Conservation (phyloP, 2,888 invertebrate species). For the Axea sp. region DNA sequence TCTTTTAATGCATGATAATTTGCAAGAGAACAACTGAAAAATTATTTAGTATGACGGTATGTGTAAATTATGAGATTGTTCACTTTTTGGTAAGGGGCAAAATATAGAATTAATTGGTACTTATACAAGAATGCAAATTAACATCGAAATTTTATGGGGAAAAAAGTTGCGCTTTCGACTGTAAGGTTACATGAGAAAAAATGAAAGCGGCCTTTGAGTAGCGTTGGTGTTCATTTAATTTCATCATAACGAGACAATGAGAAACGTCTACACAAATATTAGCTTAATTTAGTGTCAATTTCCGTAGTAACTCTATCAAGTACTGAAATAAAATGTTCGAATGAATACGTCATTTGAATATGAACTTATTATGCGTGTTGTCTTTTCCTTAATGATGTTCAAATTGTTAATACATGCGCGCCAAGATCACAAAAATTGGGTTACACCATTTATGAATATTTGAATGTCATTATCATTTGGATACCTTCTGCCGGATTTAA, state of each 20-base stretch:
- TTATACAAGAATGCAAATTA: conserved; percentile 17
- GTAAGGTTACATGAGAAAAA: conserved; percentile 22
- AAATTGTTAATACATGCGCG: conserved; percentile 17
- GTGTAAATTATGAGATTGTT: too few relatives aligned
- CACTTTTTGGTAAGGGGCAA: too few relatives aligned
- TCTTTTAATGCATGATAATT: too few relatives aligned
- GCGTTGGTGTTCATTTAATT: conserved; percentile 33
- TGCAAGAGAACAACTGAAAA: too few relatives aligned
- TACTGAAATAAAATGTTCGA: conserved; percentile 29
- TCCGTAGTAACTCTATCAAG: conserved; percentile 16
- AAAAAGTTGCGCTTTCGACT: conserved; percentile 21
- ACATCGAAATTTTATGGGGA: conserved; percentile 21
- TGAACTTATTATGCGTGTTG: conserved; percentile 17
- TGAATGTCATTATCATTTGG: conserved; percentile 15
- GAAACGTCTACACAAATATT: conserved; percentile 43
- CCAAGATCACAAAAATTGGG: too few relatives aligned
- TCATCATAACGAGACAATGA: conserved; percentile 37
- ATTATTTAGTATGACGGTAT: too few relatives aligned
- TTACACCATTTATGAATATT: conserved; percentile 12
- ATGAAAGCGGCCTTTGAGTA: conserved; percentile 7
- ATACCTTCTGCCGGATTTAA: conserved; percentile 7
- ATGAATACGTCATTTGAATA: conserved; percentile 18
- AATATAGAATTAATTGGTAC: conserved; percentile 25
- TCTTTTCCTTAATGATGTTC: conserved; percentile 11
- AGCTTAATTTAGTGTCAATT: conserved; percentile 36